Evolutionary conservation across 1,140 invertebrate genomes (phyloP).

Genomic region (Philotrypesis tridentata): DNA sequence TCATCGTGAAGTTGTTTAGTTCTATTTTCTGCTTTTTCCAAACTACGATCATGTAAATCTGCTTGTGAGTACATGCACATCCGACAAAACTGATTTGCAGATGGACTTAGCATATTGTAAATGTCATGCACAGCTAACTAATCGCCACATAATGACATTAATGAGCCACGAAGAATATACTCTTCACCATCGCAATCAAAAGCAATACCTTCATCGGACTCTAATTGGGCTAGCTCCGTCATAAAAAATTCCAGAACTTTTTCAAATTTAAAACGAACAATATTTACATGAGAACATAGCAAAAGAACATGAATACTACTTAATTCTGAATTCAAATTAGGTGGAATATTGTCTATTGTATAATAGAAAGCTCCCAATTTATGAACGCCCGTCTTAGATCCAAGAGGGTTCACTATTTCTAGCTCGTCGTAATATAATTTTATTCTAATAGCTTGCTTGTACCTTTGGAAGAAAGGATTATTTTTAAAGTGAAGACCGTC

Average conservation of each 20-base stretch:
- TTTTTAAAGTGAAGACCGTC: conserved; percentile 26
- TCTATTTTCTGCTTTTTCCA: not conserved
- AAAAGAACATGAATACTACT: conserved; percentile 25
- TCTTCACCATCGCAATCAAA: too few species aligned
- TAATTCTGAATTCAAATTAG: conserved; percentile 39
- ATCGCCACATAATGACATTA: too few species aligned
- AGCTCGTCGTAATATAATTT: conserved; percentile 52
- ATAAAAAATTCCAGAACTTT: conserved; percentile 32
- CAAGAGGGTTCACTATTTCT: conserved; percentile 48
- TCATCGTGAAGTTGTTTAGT: conserved; percentile 6
- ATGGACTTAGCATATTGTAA: too few species aligned
- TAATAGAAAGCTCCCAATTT: conserved; percentile 52
- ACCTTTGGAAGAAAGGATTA: conserved; percentile 14
- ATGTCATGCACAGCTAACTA: too few species aligned
- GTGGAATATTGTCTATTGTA: conserved; percentile 48
- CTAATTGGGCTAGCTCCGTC: conserved; percentile 35
- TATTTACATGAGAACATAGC: conserved; percentile 6
- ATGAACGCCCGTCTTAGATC: conserved; percentile 50
- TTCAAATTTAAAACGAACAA: conserved; percentile 37
- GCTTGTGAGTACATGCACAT: conserved; percentile 35
- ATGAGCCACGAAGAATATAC: too few species aligned
- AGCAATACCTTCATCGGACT: conserved; percentile 41
- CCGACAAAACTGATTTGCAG: too few species aligned
- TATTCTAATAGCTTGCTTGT: conserved; percentile 43
- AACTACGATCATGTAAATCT: conserved; percentile 17